Evolutionary conservation across 1,140 invertebrate species (phyloP), one percentile per base, ranked within the genome.

Genomic region (Ostrea edulis): DNA sequence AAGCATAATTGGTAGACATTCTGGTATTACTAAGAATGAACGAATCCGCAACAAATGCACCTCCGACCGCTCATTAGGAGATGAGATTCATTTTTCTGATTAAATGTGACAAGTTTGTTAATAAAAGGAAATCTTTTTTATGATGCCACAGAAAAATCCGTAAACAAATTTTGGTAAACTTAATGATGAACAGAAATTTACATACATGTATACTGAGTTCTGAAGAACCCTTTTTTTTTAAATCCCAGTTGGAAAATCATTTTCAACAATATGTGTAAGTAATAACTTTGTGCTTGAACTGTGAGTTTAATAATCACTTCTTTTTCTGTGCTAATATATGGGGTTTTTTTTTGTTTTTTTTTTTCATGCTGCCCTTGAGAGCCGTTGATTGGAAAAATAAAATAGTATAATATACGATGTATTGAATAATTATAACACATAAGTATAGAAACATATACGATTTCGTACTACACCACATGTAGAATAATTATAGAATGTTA

Each of bases 101-200:
- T 77, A 44, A 77, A 25, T 29, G 71, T 44, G n/a, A n/a, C n/a
- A n/a, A n/a, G n/a, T 25, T 77, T 77, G 71, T 77, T 77, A 77
- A 25, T 25, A 44, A 77, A 29, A 44, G n/a, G n/a, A n/a, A n/a
- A n/a, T n/a, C n/a, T n/a, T n/a, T n/a, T n/a, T n/a, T n/a, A n/a
- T n/a, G n/a, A n/a, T n/a, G n/a, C n/a, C n/a, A n/a, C n/a, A n/a
- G n/a, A n/a, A n/a, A n/a, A n/a, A n/a, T n/a, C n/a, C n/a, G n/a
- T n/a, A n/a, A n/a, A n/a, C n/a, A n/a, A n/a, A n/a, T 20, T 77
- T 2, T 77, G 71, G 12, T 44, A 29, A 12, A 29, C 35, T 22
- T 12, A 77, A 77, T 29, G 35, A 77, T 77, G 35, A 77, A 77
- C 22, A 77, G 14, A 77, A 29, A 77, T 77, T 77, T 77, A 29